Evolutionary conservation across 1,140 invertebrate species (phyloP).

Genomic region (Drosophila nannoptera): DNA sequence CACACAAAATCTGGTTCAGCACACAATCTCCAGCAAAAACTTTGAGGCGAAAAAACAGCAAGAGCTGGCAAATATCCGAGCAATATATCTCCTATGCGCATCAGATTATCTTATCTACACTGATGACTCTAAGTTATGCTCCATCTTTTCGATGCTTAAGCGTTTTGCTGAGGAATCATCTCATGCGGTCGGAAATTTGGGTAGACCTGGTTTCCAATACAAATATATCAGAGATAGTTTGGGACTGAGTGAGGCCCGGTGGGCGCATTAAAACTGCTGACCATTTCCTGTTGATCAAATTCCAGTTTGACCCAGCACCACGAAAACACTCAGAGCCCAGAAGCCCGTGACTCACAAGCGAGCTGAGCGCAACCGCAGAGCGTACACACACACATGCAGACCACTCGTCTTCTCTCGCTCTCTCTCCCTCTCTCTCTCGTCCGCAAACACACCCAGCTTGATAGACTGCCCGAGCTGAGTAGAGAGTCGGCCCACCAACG

Average conservation of each 20-base stretch:
- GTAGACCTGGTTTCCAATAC: no score
- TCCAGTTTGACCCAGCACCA: slow-evolving; percentile 33
- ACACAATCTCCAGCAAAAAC: no score
- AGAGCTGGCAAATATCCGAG: no score
- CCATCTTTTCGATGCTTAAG: no score
- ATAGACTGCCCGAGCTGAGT: slow-evolving; percentile 6
- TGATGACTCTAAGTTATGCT: no score
- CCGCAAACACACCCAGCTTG: slow-evolving; percentile 7
- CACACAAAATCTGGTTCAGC: no score
- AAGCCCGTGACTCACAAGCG: slow-evolving; percentile 52
- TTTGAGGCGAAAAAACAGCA: no score
- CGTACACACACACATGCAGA: slow-evolving; percentile 26
- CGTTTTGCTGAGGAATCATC: no score
- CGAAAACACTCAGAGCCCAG: slow-evolving; percentile 30
- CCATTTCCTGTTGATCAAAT: slow-evolving; percentile 63
- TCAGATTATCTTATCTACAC: no score
- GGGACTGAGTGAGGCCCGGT: background rate
- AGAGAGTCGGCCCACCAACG: slow-evolving; percentile 54
- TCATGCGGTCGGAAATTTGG: no score
- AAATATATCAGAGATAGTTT: background rate
- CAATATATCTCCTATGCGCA: no score
- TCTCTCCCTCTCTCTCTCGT: no score
- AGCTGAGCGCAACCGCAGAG: slow-evolving; percentile 45
- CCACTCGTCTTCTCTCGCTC: background rate
- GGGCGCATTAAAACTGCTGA: slow-evolving; percentile 28